Conservation (phyloP, 2,113 vertebrate species). For the Spilogale gracilis region DNA sequence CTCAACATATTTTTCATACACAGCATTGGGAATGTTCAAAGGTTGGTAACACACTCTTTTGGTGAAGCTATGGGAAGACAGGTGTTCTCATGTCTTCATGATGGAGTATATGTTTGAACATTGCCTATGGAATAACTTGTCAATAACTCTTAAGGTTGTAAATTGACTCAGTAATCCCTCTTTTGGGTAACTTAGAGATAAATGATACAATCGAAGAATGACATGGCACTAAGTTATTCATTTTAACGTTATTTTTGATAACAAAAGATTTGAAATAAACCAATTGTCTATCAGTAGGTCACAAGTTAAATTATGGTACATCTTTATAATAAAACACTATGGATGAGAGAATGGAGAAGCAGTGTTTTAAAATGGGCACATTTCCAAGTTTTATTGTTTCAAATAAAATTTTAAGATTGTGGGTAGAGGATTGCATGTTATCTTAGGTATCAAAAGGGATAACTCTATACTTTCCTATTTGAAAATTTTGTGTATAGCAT, state of each 20-base stretch:
- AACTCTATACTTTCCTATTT: neutral
- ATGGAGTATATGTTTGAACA: neutral
- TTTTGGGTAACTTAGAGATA: neutral
- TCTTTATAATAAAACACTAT: neutral
- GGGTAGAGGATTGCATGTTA: neutral
- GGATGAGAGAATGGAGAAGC: neutral
- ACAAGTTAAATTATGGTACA: neutral
- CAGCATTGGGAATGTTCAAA: neutral
- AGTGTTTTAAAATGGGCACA: neutral
- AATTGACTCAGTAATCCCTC: neutral
- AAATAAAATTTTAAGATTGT: neutral
- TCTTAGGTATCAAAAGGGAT: neutral
- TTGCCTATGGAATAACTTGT: neutral
- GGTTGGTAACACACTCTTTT: neutral
- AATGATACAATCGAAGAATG: neutral
- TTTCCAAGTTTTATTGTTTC: neutral
- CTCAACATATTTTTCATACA: neutral
- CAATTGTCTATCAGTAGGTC: neutral
- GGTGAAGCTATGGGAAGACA: neutral
- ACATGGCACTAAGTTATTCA: neutral
- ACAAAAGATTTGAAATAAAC: slow-evolving; percentile 39
- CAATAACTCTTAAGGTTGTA: slow-evolving; percentile 4
- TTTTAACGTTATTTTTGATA: slow-evolving; percentile 10
- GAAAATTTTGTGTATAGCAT: neutral
- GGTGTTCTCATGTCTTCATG: neutral